Evolutionary conservation across 1,140 invertebrate genomes (phyloP).

Genomic region (Prorops nasuta): DNA sequence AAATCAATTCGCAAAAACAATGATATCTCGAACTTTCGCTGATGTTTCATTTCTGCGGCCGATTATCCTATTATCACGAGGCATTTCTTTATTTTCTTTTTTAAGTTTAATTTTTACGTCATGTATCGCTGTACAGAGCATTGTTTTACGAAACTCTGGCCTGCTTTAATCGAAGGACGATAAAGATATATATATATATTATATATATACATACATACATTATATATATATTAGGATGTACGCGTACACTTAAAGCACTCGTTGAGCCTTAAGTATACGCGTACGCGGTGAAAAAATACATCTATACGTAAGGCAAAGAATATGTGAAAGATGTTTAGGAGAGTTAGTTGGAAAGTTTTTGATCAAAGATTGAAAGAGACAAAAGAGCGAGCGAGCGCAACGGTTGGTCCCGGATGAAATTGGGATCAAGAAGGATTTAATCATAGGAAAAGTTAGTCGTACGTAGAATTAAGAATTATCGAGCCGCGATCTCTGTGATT

Average conservation of each 20-base stretch:
- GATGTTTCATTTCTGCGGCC: background rate
- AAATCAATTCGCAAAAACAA: background rate
- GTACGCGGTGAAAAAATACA: background rate
- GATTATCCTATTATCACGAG: background rate
- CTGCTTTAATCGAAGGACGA: constrained; percentile 19
- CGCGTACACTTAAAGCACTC: background rate
- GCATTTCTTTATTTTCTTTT: constrained; percentile 10
- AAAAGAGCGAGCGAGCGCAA: background rate
- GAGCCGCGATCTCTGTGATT: constrained; percentile 27
- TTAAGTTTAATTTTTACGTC: constrained; percentile 24
- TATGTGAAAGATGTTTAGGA: background rate
- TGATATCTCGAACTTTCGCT: background rate
- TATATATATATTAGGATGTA: no score
- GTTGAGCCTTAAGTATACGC: background rate
- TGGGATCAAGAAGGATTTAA: constrained; percentile 9
- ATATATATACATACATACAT: background rate
- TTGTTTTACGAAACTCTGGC: constrained; percentile 26
- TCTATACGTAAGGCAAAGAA: background rate
- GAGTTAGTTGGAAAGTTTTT: background rate
- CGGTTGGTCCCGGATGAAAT: background rate
- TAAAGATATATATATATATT: background rate
- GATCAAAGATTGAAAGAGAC: background rate
- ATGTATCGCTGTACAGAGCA: constrained; percentile 25
- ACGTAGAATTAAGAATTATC: constrained; percentile 17
- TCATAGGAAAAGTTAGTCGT: constrained; percentile 16